phyloP scores from a whole-genome alignment of 2,113 vertebrate genomes.

The Rhinogobius similis region DNA sequence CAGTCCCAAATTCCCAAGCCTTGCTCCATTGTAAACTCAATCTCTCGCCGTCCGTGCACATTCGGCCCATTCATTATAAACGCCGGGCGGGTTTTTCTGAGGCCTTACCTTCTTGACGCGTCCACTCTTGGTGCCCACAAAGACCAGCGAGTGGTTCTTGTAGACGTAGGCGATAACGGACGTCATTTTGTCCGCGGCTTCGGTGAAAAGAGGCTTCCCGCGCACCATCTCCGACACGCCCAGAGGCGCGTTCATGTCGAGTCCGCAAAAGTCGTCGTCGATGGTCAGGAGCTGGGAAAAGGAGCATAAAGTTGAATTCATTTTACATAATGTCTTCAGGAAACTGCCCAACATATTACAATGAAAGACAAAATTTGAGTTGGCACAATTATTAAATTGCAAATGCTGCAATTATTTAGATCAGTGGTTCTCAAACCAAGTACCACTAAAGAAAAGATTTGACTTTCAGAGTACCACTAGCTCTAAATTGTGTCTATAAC shows the following conservation, averaged over 20 bases:
- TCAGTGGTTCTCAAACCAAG: no score
- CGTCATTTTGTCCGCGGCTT: constrained; percentile 92
- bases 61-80: background rate
- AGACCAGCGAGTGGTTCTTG: constrained; percentile 98
- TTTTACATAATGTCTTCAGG: background rate
- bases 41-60: constrained; percentile 8
- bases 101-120: constrained; percentile 97
- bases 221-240: constrained; percentile 96
- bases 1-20: constrained; percentile 51
- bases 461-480: no score
- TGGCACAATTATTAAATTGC: no score
- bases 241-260: constrained; percentile 98
- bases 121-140: constrained; percentile 94
- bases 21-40: constrained; percentile 53
- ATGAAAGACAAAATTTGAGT: no score
- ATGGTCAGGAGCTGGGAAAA: constrained; percentile 89
- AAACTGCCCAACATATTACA: no score
- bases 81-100: background rate
- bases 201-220: constrained; percentile 90
- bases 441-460: no score
- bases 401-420: no score
- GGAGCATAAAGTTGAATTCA: background rate
- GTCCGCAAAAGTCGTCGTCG: constrained; percentile 96
- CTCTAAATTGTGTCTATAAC: no score
- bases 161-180: constrained; percentile 96